Evolutionary conservation across 1,140 invertebrate genomes (phyloP), one percentile per base, ranked within the genome.

Genomic region (Achatina immaculata): DNA sequence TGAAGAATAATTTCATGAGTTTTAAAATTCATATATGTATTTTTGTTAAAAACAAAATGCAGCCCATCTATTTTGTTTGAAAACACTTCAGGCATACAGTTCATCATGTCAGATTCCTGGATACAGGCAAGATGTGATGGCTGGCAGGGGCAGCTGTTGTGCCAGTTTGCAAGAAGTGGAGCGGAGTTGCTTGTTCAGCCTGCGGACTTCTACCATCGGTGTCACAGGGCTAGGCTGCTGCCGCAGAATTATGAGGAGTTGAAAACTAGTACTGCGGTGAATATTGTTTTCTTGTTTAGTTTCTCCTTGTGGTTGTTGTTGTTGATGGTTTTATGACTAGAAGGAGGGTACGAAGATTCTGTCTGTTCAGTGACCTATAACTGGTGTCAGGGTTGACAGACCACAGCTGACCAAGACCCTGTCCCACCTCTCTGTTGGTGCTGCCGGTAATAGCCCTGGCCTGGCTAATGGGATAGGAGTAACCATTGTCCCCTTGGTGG

Each of bases 131-230:
- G 42, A 34, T 82, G 81, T 43, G 28, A 75, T 51, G 79, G 81
- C 51, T 81, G 71, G 55, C 71, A 62, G 38, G 77, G 58, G 58
- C 80, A 89, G 83, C 85, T 89, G 58, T 89, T 97, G 0, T 90
- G 92, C 38, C 91, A 93, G 31, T 91, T 97, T 28, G 92, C 93
- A 65, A 89, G 90, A 14, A 89, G 92, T 2, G 95, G 94, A 0
- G 94, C 95, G 0, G 91, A 93, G 0, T 91, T 94, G 66, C 88
- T 97, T 16, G 89, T 95, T 0, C 92, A 94, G 83, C 96, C 96
- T 0, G 90, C 92, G 6, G 92, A 94, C 66, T 85, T 94, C 36
- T 94, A 94, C 90, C 90, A 93, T 74, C 90, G 93, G 74, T 94
- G 94, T 90, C 81, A 93, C 38, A 84, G 92, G 31, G 92, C 94